Percentiles rank a stretch among this genome's conserved stretches.
These are phyloP conservation scores for Papilio glaucus DNA, from an alignment of 1,140 invertebrate genomes.

Conservation along the genomic window DNA sequence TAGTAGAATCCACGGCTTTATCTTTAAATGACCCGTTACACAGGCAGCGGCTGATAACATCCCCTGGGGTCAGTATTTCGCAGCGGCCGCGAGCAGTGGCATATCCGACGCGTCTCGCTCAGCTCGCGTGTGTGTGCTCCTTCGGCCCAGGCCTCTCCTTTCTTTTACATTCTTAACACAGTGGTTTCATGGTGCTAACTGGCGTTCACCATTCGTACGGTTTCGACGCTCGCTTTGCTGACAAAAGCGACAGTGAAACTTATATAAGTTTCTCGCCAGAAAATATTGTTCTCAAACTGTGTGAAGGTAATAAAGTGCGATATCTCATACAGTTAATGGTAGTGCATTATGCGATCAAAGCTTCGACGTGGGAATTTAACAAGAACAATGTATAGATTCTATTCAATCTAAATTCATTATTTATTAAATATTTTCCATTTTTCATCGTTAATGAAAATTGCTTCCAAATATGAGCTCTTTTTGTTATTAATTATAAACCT, in stretches of 20 bases:
- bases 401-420: not conserved
- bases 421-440: not conserved
- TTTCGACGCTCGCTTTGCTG: slow-evolving; percentile 47
- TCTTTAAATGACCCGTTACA: slow-evolving; percentile 59
- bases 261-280: slow-evolving; percentile 41
- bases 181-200: slow-evolving; percentile 74
- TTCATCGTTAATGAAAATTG: too few species aligned
- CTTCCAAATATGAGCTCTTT: too few species aligned
- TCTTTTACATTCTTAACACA: slow-evolving; percentile 46
- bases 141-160: slow-evolving; percentile 36
- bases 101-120: slow-evolving; percentile 51
- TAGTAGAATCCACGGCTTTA: slow-evolving; percentile 48
- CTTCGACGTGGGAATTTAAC: not conserved
- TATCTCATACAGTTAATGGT: not conserved
- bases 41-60: slow-evolving; percentile 59
- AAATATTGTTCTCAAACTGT: slow-evolving; percentile 65
- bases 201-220: slow-evolving; percentile 47
- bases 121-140: slow-evolving; percentile 49
- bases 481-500: too few species aligned
- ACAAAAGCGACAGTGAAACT: slow-evolving; percentile 45
- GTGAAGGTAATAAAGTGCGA: slow-evolving; percentile 58
- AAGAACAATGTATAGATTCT: not conserved
- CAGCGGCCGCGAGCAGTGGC: slow-evolving; percentile 71
- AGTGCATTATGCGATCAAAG: not conserved
- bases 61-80: slow-evolving; percentile 62